Base-by-base conservation (phyloP, 2,888 invertebrate genomes). In the Apamea crenata region DNA sequence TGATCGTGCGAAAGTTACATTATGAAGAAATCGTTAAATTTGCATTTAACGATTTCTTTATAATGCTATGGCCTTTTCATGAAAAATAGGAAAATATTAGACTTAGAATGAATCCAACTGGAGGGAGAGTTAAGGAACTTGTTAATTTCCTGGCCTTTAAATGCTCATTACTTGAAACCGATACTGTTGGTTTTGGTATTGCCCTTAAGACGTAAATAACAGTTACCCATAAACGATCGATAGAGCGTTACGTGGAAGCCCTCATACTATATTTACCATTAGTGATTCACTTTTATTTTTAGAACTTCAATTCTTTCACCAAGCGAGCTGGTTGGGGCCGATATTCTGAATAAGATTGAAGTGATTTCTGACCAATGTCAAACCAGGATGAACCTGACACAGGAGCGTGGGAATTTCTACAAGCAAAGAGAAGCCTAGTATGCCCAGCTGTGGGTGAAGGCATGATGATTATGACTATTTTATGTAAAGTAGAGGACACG, bases 191-290 rank as follows among this genome's bases (percentile, higher is more conserved):
- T 56, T 56, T 25, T 56, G 63, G 21, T 65, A 36, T 70, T 70
- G 16, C 32, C 5, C 32, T 36, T 53, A 32, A 8, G 32, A 32
- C 8, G 50, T 16, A 63, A 79, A 68, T 47, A 53, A 25, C 12
- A 53, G 29, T 36, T 14, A n/a, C 50, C n/a, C 16, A 63, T 25
- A 16, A 21, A 2, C 5, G 12, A 63, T 25, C 25, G 18, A 29
- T 25, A 25, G 29, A 18, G 21, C 36, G 47, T 36, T 25, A 18
- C 36, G 21, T 40, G 36, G n/a, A 63, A 63, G 29, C 21, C 21
- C 36, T 21, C n/a, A 40, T 69, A 69, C 53, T 68, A 53, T 40
- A 74, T 74, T 68, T 68, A 74, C 14, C 50, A 74, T 36, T 25
- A 36, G 21, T 36, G 63, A 36, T 65, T 65, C 32, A 65, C 21